Conservation (phyloP, 2,113 vertebrate species). For the Pachyramphus minor region DNA sequence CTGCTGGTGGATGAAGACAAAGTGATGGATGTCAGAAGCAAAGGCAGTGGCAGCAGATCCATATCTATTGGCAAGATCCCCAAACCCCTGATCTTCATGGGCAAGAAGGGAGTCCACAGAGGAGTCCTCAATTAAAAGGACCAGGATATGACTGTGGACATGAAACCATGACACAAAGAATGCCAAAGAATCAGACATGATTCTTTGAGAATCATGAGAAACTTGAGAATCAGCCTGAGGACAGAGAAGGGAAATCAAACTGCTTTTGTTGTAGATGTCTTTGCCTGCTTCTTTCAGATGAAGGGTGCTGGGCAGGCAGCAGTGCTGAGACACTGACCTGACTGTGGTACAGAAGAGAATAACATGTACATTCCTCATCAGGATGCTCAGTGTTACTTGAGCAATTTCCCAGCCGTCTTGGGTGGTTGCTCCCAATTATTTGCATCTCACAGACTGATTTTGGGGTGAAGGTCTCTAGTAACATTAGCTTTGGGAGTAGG, state of each 20-base stretch:
- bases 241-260: not conserved
- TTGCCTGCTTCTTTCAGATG: not conserved
- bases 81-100: conserved; percentile 53
- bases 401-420: not conserved
- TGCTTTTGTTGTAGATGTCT: not conserved
- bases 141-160: conserved; percentile 36
- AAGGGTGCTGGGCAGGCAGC: not conserved
- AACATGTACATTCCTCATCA: not conserved
- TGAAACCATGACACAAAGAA: conserved; percentile 37
- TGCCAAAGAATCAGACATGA: not conserved
- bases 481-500: not conserved
- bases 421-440: not conserved
- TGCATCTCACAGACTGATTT: not conserved
- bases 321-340: not conserved
- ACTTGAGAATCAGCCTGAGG: not conserved
- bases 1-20: conserved; percentile 49
- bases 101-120: conserved; percentile 58
- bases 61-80: conserved; percentile 48
- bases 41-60: conserved; percentile 46
- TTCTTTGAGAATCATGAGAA: no score
- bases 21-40: conserved; percentile 46
- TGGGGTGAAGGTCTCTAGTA: not conserved
- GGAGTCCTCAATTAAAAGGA: conserved; percentile 63
- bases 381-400: not conserved
- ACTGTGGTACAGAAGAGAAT: not conserved